phyloP scores from a whole-genome alignment of 1,140 invertebrate genomes.

The Trichomalopsis sarcophagae region DNA sequence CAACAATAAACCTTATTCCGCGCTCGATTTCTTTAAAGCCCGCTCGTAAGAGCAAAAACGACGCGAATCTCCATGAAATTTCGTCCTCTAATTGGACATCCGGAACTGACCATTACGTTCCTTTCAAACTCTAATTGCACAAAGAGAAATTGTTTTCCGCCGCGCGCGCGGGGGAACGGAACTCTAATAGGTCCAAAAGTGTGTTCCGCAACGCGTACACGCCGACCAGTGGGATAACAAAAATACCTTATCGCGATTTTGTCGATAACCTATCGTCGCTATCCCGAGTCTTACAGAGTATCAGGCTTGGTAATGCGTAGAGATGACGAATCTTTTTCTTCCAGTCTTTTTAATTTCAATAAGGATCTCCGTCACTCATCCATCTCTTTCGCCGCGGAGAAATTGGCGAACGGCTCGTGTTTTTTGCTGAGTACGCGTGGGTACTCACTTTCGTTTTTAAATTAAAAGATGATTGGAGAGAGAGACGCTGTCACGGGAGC shows the following conservation, averaged over 20 bases:
- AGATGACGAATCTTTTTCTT: too few relatives aligned
- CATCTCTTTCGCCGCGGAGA: background rate
- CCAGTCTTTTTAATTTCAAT: too few relatives aligned
- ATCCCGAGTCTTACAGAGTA: too few relatives aligned
- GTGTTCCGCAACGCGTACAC: constrained; percentile 26
- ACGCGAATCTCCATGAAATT: constrained; percentile 39
- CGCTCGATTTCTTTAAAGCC: constrained; percentile 12
- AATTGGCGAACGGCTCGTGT: background rate
- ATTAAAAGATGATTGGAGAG: constrained; percentile 3
- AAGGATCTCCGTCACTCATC: too few relatives aligned
- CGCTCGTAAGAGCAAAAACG: constrained; percentile 11
- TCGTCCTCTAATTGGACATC: constrained; percentile 42
- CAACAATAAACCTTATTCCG: constrained; percentile 36
- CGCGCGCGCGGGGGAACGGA: constrained; percentile 1
- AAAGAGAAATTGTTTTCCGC: constrained; percentile 49
- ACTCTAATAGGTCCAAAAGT: constrained; percentile 27
- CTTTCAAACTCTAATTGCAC: constrained; percentile 48
- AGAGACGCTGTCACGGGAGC: background rate
- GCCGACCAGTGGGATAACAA: background rate
- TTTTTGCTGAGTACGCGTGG: background rate
- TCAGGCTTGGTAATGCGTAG: too few relatives aligned
- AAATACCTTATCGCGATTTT: constrained; percentile 19
- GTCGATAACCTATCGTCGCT: background rate
- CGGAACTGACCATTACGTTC: constrained; percentile 41
- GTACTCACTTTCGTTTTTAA: constrained; percentile 34